Conservation (phyloP, 2,797 vertebrate species). For the Benthosema pterotum region DNA sequence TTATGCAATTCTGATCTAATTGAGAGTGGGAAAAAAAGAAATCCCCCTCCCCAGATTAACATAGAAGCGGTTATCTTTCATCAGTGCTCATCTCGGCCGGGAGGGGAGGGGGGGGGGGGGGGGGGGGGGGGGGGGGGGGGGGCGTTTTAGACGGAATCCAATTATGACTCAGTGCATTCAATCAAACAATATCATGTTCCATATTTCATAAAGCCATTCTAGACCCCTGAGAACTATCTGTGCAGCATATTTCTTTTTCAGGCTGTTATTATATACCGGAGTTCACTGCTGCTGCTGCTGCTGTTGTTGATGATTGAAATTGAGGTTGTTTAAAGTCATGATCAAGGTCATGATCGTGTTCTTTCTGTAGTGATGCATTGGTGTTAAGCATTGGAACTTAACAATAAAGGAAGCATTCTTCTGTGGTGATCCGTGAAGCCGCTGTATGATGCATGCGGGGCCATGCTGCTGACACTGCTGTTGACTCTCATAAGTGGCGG, state of each 20-base stretch:
- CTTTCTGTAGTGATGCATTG: conserved; percentile 31
- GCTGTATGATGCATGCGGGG: conserved; percentile 59
- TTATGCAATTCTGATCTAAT: conserved; percentile 78
- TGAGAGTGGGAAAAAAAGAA: conserved; percentile 75
- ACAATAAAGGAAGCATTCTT: conserved; percentile 34
- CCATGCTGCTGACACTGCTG: conserved; percentile 59
- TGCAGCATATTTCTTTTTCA: conserved; percentile 13
- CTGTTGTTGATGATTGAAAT: conserved; percentile 13
- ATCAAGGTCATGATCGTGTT: conserved; percentile 42
- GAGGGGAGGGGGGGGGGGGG: conserved; percentile 55
- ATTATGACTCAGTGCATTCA: conserved; percentile 75
- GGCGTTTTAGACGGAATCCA: conserved; percentile 70
- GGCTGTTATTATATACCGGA: background rate
- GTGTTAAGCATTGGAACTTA: conserved; percentile 46
- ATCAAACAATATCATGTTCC: conserved; percentile 75
- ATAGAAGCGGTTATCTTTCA: conserved; percentile 74
- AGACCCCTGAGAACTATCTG: conserved; percentile 40
- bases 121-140: conserved; percentile 56
- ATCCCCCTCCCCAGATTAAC: conserved; percentile 76
- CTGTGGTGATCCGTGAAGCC: conserved; percentile 44
- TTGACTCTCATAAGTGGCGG: conserved; percentile 68
- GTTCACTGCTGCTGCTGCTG: conserved; percentile 9
- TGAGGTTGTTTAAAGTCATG: conserved; percentile 31
- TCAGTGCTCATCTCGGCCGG: conserved; percentile 63
- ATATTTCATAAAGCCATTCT: conserved; percentile 66